Evolutionary conservation across 2,888 invertebrate species (phyloP).

Genomic region (Hemaris fuciformis): DNA sequence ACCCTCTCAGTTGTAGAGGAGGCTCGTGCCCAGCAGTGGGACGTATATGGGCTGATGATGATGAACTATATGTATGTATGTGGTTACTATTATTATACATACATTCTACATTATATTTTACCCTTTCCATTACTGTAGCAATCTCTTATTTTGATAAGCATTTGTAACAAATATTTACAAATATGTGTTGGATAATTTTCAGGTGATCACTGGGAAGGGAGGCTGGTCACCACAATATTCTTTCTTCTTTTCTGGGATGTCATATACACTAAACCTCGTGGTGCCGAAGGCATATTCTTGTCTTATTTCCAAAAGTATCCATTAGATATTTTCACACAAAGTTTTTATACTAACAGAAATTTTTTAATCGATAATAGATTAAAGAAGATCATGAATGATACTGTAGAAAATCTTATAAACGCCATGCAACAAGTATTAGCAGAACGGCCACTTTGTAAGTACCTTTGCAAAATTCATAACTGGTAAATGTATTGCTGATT

Average conservation of each 20-base stretch:
- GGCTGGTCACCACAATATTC: slow-evolving; percentile 83
- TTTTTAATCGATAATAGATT: slow-evolving; percentile 80
- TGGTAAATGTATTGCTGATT: too few relatives aligned
- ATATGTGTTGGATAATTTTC: too few relatives aligned
- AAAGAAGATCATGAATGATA: slow-evolving; percentile 44
- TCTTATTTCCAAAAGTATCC: slow-evolving; percentile 85
- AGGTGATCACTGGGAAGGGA: slow-evolving; percentile 89
- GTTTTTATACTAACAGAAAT: slow-evolving; percentile 86
- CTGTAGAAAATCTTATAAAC: slow-evolving; percentile 60
- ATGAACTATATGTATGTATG: too few relatives aligned
- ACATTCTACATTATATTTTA: too few relatives aligned
- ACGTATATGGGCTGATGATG: too few relatives aligned
- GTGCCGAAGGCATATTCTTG: slow-evolving; percentile 82
- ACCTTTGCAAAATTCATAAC: too few relatives aligned
- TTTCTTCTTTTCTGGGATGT: slow-evolving; percentile 90
- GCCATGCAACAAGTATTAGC: slow-evolving; percentile 75
- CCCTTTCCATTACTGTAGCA: too few relatives aligned
- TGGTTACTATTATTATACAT: too few relatives aligned
- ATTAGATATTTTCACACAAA: slow-evolving; percentile 84
- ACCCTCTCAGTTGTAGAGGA: too few relatives aligned
- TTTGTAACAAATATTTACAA: too few relatives aligned
- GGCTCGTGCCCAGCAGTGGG: too few relatives aligned
- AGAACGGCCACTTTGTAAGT: slow-evolving; percentile 63
- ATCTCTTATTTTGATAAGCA: too few relatives aligned
- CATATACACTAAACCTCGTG: slow-evolving; percentile 79